Evolutionary conservation across 2,888 invertebrate species (phyloP).

Genomic region (Belgica antarctica): DNA sequence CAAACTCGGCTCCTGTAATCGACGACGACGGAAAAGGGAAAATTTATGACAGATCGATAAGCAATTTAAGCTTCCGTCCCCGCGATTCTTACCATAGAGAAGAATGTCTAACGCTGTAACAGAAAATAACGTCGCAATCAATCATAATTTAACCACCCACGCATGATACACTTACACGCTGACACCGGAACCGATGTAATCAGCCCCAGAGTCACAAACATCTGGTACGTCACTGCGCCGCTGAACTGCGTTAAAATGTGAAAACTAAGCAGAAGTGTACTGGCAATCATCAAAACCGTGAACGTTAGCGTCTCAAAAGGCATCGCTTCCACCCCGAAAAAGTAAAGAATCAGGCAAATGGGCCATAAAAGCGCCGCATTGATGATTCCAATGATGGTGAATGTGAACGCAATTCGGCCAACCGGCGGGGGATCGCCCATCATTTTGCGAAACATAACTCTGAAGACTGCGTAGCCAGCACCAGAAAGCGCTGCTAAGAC

Average conservation of each 20-base stretch:
- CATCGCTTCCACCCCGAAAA: constrained; percentile 81
- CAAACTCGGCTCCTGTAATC: constrained; percentile 15
- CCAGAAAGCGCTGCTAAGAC: constrained; percentile 87
- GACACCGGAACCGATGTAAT: constrained; percentile 93
- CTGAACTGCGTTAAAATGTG: constrained; percentile 93
- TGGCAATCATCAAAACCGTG: constrained; percentile 75
- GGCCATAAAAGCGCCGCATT: constrained; percentile 90
- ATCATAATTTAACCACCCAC: constrained; percentile 18
- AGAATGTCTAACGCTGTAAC: constrained; percentile 78
- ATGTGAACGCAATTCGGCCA: constrained; percentile 82
- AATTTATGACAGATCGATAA: constrained; percentile 7
- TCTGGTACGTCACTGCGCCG: constrained; percentile 86
- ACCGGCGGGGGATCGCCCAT: constrained; percentile 91
- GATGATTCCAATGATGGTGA: constrained; percentile 84
- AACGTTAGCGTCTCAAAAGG: constrained; percentile 83
- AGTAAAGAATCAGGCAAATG: constrained; percentile 78
- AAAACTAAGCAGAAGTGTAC: constrained; percentile 66
- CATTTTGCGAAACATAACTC: constrained; percentile 92
- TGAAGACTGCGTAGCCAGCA: constrained; percentile 87
- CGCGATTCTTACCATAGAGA: constrained; percentile 64
- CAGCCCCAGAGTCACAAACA: constrained; percentile 90
- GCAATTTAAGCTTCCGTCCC: background rate
- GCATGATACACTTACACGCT: constrained; percentile 66
- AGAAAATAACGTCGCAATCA: constrained; percentile 14
- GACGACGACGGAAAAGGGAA: background rate